Conservation (phyloP, 2,797 vertebrate species). For the Leptodactylus fallax region DNA sequence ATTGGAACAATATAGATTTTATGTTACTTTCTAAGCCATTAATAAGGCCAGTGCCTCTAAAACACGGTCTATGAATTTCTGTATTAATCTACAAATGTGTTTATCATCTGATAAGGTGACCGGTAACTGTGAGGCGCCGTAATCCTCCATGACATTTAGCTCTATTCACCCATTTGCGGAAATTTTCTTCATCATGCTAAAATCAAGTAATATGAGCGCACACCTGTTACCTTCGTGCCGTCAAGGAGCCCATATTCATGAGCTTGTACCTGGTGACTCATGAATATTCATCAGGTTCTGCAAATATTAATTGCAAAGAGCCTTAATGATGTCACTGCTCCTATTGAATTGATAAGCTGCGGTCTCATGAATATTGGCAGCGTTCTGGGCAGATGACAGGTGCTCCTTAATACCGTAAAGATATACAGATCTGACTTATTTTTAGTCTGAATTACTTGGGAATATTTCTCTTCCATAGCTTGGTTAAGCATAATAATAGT, state of each 20-base stretch:
- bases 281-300: not conserved
- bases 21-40: constrained; percentile 30
- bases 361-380: constrained; percentile 29
- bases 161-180: not conserved
- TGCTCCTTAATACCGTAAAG: constrained; percentile 9
- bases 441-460: not conserved
- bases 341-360: constrained; percentile 4
- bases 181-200: constrained; percentile 1
- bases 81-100: constrained; percentile 8
- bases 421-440: constrained; percentile 11
- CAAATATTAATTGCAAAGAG: constrained; percentile 11
- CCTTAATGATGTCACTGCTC: constrained; percentile 19
- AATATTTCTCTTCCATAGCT: constrained; percentile 14
- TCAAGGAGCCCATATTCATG: constrained; percentile 3
- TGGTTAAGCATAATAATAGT: constrained; percentile 30
- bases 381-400: not conserved
- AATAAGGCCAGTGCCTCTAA: constrained; percentile 29
- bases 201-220: not conserved
- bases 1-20: constrained; percentile 28
- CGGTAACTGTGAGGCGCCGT: not conserved
- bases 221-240: constrained; percentile 5
- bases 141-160: not conserved
- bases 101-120: constrained; percentile 14
- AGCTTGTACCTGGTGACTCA: not conserved
- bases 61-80: constrained; percentile 33